A percentile compares a stretch with the other conserved stretches of the same genome.
Conservation (phyloP, 2,113 vertebrate species). For the Melanostigma gelatinosum region DNA sequence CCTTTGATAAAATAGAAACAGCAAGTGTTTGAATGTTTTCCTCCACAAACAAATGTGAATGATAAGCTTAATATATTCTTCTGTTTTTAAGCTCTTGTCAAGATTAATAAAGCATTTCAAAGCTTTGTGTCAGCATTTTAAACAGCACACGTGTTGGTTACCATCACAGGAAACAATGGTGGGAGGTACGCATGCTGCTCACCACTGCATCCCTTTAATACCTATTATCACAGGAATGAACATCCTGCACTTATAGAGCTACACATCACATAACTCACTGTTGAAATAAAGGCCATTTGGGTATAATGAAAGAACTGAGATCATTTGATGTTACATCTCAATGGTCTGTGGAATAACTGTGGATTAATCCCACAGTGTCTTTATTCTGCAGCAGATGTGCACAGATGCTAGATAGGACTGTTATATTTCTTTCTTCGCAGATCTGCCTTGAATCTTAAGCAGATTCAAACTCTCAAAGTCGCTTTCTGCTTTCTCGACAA, state of each 20-base stretch:
- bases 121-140: neutral
- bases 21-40: too few species aligned
- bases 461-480: slow-evolving; percentile 13
- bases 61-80: neutral
- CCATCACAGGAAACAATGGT: slow-evolving; percentile 1
- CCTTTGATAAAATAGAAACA: neutral
- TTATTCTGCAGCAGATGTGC: neutral
- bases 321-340: slow-evolving; percentile 1
- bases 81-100: neutral
- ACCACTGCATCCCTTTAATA: slow-evolving; percentile 6
- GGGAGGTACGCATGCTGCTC: neutral
- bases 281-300: slow-evolving; percentile 10
- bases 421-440: slow-evolving; percentile 15
- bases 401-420: slow-evolving; percentile 14
- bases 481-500: slow-evolving; percentile 5
- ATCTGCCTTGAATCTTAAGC: slow-evolving; percentile 30
- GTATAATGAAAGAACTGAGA: slow-evolving; percentile 1
- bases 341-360: slow-evolving; percentile 2
- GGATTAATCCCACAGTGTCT: neutral
- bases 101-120: neutral
- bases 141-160: neutral
- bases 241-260: neutral
- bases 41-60: neutral
- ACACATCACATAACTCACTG: neutral
- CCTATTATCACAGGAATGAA: slow-evolving; percentile 2